Percentiles rank a stretch among this genome's conserved stretches.
phyloP scores from a whole-genome alignment of 2,113 vertebrate genomes.

The Elachura formosa region DNA sequence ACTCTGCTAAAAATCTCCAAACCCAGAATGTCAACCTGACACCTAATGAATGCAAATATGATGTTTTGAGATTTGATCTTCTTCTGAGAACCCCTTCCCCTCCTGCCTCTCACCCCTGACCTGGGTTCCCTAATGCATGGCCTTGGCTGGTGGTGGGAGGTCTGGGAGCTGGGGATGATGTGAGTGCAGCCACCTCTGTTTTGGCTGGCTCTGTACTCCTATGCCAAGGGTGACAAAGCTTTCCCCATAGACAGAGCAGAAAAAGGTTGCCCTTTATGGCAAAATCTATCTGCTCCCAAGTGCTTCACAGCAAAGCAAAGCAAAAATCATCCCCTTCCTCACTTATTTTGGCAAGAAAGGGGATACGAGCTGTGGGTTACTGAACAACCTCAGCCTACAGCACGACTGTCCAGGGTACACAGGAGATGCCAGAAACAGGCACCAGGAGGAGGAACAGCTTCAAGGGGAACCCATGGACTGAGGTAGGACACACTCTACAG shows the following conservation, averaged over 20 bases:
- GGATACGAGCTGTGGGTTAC: fast-evolving
- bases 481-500: neutral
- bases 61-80: neutral
- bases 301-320: neutral
- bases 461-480: neutral
- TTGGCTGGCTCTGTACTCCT: neutral
- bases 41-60: neutral
- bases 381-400: neutral
- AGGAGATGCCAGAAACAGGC: neutral
- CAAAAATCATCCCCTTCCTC: neutral
- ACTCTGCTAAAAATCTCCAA: too few species aligned
- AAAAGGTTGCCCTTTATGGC: neutral
- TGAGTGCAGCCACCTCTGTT: neutral
- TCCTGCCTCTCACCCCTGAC: neutral
- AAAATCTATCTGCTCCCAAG: neutral
- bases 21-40: too few species aligned
- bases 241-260: neutral
- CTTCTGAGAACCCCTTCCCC: neutral
- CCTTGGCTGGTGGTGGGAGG: neutral
- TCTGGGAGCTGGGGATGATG: neutral
- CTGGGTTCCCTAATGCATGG: neutral
- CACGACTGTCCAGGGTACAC: neutral
- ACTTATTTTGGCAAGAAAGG: neutral
- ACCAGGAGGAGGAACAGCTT: neutral
- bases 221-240: neutral